A percentile compares a stretch with the other conserved stretches of the same genome.
phyloP scores from a whole-genome alignment of 2,113 vertebrate species.

The Cryptomyrus ogoouensis region DNA sequence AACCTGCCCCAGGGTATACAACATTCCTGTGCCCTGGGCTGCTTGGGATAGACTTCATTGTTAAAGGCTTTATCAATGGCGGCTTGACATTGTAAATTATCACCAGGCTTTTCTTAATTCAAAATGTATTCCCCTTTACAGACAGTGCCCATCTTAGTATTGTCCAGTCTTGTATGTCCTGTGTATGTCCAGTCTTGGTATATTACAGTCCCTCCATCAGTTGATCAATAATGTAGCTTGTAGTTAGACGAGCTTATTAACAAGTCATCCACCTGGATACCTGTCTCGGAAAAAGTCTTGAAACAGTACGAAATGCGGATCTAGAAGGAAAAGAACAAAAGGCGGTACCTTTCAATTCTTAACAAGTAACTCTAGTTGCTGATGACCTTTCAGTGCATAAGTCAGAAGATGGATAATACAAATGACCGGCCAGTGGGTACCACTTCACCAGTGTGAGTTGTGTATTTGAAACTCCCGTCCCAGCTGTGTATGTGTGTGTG shows the following conservation, averaged over 20 bases:
- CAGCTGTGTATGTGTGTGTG: background rate
- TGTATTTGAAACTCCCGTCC: background rate
- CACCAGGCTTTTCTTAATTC: background rate
- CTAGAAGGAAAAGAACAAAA: background rate
- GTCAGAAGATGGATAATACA: background rate
- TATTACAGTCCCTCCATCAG: background rate
- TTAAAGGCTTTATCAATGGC: background rate
- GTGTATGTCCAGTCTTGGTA: background rate
- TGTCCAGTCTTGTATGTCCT: background rate
- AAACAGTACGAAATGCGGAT: background rate
- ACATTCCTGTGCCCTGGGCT: background rate
- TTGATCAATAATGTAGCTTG: background rate
- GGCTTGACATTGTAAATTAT: background rate
- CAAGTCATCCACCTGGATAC: background rate
- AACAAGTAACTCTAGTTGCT: background rate
- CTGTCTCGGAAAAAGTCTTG: background rate
- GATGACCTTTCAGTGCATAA: background rate
- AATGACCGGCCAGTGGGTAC: background rate
- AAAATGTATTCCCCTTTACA: background rate
- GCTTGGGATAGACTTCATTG: background rate
- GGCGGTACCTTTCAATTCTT: background rate
- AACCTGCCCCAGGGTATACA: background rate
- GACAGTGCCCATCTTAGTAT: background rate
- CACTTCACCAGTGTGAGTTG: background rate
- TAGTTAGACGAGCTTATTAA: background rate